phyloP scores from a whole-genome alignment of 2,113 vertebrate genomes.

The Cryptotis parvus region DNA sequence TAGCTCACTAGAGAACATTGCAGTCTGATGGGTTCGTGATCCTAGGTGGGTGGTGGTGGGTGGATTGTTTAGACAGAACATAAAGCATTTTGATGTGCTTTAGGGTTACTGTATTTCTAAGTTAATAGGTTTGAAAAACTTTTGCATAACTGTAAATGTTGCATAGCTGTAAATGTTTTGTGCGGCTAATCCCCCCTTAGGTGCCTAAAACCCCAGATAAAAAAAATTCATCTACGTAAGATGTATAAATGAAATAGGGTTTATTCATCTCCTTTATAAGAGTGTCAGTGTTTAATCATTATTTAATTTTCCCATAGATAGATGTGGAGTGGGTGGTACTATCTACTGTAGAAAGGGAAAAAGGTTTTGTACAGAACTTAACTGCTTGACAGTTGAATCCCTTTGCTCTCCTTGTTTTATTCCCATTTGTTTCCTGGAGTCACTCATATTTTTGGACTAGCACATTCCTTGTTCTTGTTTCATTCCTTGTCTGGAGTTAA shows the following conservation, averaged over 20 bases:
- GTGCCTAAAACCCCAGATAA: background rate
- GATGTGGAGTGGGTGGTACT: background rate
- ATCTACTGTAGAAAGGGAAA: background rate
- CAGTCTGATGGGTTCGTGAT: background rate
- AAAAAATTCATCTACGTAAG: background rate
- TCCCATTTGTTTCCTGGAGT: background rate
- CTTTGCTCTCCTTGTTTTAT: background rate
- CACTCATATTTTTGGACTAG: background rate
- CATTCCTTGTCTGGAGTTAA: background rate
- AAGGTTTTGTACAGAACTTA: background rate
- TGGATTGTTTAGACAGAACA: background rate
- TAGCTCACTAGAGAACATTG: background rate
- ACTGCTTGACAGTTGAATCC: background rate
- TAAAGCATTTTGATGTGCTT: background rate
- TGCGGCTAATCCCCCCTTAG: background rate
- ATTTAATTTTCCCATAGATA: slow-evolving; percentile 24
- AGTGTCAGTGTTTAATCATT: background rate
- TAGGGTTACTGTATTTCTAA: background rate
- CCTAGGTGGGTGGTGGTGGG: background rate
- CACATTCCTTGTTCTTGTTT: background rate
- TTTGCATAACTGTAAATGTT: background rate
- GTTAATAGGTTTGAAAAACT: background rate
- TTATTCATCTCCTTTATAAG: background rate
- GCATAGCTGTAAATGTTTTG: background rate
- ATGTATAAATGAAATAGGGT: background rate